Conservation (phyloP, 1,140 invertebrate genomes). For the Lanistes nyassanus region DNA sequence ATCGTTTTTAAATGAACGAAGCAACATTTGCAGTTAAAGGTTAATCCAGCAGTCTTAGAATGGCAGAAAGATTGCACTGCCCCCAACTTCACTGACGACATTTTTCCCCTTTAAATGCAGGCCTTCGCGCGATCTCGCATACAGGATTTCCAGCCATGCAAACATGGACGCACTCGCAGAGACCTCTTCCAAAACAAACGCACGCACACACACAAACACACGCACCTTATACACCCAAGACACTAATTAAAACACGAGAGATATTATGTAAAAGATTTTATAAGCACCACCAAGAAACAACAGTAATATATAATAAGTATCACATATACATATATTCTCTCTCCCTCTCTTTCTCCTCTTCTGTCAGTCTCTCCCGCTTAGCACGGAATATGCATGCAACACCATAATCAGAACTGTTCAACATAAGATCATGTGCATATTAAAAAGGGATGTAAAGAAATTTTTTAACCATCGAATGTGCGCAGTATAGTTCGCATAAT, state of each 20-base stretch:
- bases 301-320: not conserved
- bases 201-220: slow-evolving; percentile 32
- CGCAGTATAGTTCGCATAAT: no score
- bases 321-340: not conserved
- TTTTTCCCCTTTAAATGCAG: not conserved
- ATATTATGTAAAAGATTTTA: not conserved
- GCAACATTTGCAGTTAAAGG: no score
- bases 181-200: slow-evolving; percentile 10
- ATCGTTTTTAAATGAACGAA: no score
- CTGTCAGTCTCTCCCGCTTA: not conserved
- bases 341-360: not conserved
- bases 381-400: no score
- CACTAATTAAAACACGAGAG: not conserved
- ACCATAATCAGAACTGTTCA: no score
- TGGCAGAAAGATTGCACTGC: no score
- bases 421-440: no score
- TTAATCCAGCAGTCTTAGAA: not conserved
- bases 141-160: not conserved
- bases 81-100: no score
- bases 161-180: not conserved
- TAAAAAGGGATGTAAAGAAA: no score
- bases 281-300: not conserved
- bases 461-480: no score
- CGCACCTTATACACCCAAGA: slow-evolving; percentile 14
- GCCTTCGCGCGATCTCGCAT: not conserved